Evolutionary conservation across 2,888 invertebrate species (phyloP), one percentile per base, ranked within the genome.

Genomic region (Uloborus plumipes): DNA sequence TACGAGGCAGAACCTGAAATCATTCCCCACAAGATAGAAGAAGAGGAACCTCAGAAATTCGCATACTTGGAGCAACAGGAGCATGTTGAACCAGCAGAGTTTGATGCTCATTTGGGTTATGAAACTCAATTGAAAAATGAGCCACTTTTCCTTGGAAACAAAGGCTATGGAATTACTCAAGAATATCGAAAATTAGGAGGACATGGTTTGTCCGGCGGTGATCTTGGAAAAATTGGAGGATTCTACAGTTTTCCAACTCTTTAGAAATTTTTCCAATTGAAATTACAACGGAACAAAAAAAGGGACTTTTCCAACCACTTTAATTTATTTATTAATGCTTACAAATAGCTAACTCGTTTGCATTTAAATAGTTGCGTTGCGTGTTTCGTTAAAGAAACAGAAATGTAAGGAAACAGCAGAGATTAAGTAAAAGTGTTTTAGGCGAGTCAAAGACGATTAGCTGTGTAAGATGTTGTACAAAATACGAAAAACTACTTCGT

Each of bases 91-190:
- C 71, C 71, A 22, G 20, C 59, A 13, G 64, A 49, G 6, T 39
- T 39, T 9, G 39, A 39, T 11, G 3, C 39, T 9, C 39, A 39
- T 39, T 39, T 39, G 9, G 77, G 77, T 16, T 71, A 71, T 58
- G 51, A 62, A 9, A 55, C 71, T 22, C 74, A 81, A 51, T 65
- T 81, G 50, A 74, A 74, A 22, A 62, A 70, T 50, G 80, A 81
- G 22, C 70, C 74, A 14, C 16, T 70, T 15, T 65, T 74, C n/a
- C 61, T 49, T 39, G 62, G 67, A 50, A 39, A 11, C 39, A 39
- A 39, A 39, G 80, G 73, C 20, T 69, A 80, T 22, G 80, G 80
- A 55, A 55, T 74, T 31, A 62, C 74, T 18, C 69, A 74, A 20
- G 69, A 74, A 16, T 74, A 74, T 39, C 69, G 80, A 9, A 39